Percentiles rank a stretch among this genome's conserved stretches.
These are phyloP conservation scores for Aphyosemion australe DNA, from an alignment of 2,113 vertebrate genomes.

Conservation along the genomic window DNA sequence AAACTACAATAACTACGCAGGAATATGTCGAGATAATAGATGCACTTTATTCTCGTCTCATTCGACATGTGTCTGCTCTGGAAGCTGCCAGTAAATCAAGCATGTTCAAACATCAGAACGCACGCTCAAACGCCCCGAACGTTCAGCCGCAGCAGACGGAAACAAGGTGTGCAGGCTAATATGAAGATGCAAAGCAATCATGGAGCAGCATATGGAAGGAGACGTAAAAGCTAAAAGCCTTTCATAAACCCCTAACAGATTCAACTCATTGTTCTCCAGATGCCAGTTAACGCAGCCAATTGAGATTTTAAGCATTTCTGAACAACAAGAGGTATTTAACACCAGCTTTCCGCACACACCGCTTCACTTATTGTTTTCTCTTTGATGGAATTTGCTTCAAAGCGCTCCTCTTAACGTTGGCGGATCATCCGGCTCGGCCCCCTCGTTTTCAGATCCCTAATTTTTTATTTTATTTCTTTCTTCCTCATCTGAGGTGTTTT, in stretches of 20 bases:
- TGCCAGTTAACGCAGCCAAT: slow-evolving; percentile 71
- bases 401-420: slow-evolving; percentile 65
- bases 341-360: slow-evolving; percentile 29
- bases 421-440: slow-evolving; percentile 69
- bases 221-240: slow-evolving; percentile 60
- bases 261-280: slow-evolving; percentile 71
- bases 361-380: slow-evolving; percentile 70
- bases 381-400: slow-evolving; percentile 76
- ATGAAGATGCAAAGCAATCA: slow-evolving; percentile 53
- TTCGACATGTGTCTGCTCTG: slow-evolving; percentile 16
- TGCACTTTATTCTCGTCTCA: slow-evolving; percentile 22
- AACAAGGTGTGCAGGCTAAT: slow-evolving; percentile 64
- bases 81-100: slow-evolving; percentile 35
- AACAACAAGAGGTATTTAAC: slow-evolving; percentile 73
- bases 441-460: slow-evolving; percentile 48
- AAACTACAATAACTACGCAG: slow-evolving; percentile 15
- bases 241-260: slow-evolving; percentile 63
- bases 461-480: slow-evolving; percentile 18
- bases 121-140: slow-evolving; percentile 11
- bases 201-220: slow-evolving; percentile 53
- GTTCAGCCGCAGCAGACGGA: slow-evolving; percentile 4
- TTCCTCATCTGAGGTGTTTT: slow-evolving; percentile 68
- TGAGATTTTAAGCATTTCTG: slow-evolving; percentile 69
- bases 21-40: slow-evolving; percentile 19
- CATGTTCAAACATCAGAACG: slow-evolving; percentile 44